Evolutionary conservation across 2,797 vertebrate genomes (phyloP), one percentile per base, ranked within the genome.

Genomic region (Phoeniculus purpureus): DNA sequence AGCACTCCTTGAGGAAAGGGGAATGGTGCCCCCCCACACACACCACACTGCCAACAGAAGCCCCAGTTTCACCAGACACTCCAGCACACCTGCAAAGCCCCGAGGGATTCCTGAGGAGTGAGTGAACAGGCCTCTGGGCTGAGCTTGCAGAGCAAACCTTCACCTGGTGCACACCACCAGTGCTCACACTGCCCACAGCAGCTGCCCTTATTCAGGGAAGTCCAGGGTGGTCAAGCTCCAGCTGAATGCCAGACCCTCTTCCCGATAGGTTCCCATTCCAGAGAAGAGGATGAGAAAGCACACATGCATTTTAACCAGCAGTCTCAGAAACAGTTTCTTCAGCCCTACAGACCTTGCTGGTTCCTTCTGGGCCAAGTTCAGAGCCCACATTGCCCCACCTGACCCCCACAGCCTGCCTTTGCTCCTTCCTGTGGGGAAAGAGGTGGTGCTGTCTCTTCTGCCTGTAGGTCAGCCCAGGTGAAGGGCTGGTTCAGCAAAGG

Each of bases 391-490:
- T 59, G 45, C 22, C 16, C 47, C 4, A 7, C 4, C 32, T 40
- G 26, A 16, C 2, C 10, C 52, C 66, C 4, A 1, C 5, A 25
- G 15, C 43, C 32, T 79, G 37, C 27, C 64, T 81, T 84, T 32
- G 25, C n/a, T 55, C 27, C 51, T 37, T 72, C 34, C 18, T 93
- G 59, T 70, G 27, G 55, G 37, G 48, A 72, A 47, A 19, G 25
- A 85, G 4, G 15, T n/a, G 32, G 25, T 0, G 2, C 27, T 10
- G 9, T 10, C 34, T 32, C 50, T 52, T 60, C 34, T 76, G 34
- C 43, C 59, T n/a, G 3, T 0, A 7, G 15, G 25, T 16, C 0
- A 0, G 48, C 40, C 18, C n/a, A 18, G 12, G 27, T 29, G 21
- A 2, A 11, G 47, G n/a, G 12, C 12, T 3, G 1, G 54, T 48